phyloP scores from a whole-genome alignment of 2,797 vertebrate species.

The Sebastes ruberrimus region DNA sequence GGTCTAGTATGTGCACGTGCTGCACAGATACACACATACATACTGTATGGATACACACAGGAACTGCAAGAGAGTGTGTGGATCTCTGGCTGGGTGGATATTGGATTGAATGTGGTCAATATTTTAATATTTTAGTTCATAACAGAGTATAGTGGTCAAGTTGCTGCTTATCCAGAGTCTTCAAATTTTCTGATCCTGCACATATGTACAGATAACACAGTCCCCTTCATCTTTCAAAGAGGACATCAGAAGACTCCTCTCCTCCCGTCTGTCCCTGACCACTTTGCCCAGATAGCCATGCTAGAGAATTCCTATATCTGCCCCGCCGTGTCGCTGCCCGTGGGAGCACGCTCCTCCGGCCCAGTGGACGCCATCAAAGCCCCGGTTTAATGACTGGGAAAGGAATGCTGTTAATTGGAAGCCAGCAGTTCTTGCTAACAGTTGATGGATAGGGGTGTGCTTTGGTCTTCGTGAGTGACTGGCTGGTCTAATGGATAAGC shows the following conservation, averaged over 20 bases:
- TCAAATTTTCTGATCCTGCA: neutral
- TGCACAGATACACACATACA: conserved; percentile 21
- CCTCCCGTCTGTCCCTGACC: neutral
- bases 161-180: neutral
- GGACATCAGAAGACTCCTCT: neutral
- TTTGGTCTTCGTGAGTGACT: neutral
- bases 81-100: neutral
- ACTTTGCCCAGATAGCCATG: neutral
- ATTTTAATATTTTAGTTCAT: too few relatives aligned
- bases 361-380: conserved; percentile 46
- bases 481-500: neutral
- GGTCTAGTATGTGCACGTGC: conserved; percentile 26
- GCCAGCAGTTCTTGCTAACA: conserved; percentile 19
- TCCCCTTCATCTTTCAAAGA: conserved; percentile 6
- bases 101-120: neutral
- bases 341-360: conserved; percentile 15
- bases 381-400: conserved; percentile 38
- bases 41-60: neutral
- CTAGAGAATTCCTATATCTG: neutral
- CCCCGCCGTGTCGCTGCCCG: neutral
- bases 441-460: conserved; percentile 13
- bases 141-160: neutral
- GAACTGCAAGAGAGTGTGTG: neutral
- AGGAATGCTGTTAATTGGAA: conserved; percentile 58
- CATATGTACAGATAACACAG: neutral